These are phyloP conservation scores for Botrylloides violaceus DNA, from an alignment of 23 tunicate species.

Conservation along the genomic window DNA sequence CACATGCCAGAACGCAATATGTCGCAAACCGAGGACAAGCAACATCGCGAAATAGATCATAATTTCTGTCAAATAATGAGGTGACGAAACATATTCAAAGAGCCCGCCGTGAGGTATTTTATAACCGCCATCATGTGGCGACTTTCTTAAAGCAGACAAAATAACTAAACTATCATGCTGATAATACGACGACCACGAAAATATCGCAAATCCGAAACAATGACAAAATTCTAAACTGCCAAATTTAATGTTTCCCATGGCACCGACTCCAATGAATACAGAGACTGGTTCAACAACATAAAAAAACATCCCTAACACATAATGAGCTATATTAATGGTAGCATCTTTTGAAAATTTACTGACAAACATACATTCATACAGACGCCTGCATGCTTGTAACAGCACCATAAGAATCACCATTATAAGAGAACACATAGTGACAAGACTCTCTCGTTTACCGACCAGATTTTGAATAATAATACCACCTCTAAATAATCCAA, in stretches of 20 bases:
- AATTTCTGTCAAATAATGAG: conserved; percentile 26
- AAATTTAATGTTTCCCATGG: neutral
- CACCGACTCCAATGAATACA: neutral
- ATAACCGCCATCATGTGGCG: neutral
- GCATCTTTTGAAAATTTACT: conserved; percentile 13
- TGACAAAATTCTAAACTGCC: neutral
- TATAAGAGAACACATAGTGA: neutral
- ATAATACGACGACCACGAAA: neutral
- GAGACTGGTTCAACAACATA: conserved; percentile 2
- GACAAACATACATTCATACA: conserved; percentile 18
- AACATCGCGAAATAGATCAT: neutral
- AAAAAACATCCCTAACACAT: conserved; percentile 8
- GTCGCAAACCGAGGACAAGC: conserved; percentile 4
- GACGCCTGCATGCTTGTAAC: conserved; percentile 7
- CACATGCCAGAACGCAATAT: neutral
- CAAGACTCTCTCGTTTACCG: neutral
- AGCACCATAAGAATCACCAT: neutral
- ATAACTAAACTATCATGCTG: neutral
- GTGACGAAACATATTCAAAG: conserved; percentile 25
- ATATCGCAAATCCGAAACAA: neutral
- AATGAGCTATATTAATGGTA: conserved; percentile 1
- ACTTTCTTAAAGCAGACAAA: neutral
- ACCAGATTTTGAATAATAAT: neutral
- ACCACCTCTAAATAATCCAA: neutral
- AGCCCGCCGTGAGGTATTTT: conserved; percentile 14